phyloP scores from a whole-genome alignment of 2,797 vertebrate genomes.

The Myotis planiceps region DNA sequence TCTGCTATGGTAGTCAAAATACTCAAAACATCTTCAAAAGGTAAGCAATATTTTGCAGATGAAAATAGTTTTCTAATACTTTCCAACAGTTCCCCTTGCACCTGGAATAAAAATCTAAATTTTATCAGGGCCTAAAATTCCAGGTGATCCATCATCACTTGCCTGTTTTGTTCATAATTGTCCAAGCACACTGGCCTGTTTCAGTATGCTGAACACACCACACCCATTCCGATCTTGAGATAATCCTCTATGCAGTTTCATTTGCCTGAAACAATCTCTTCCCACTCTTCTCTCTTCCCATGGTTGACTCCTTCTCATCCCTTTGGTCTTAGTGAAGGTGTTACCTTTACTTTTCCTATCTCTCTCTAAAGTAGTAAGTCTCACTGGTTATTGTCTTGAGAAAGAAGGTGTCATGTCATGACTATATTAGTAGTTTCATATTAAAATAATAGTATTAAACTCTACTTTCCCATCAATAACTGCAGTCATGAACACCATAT shows the following conservation, averaged over 20 bases:
- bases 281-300: neutral
- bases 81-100: neutral
- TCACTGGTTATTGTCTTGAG: neutral
- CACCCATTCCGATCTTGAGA: neutral
- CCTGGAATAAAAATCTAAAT: conserved; percentile 4
- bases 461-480: neutral
- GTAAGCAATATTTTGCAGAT: neutral
- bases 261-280: neutral
- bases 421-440: neutral
- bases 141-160: neutral
- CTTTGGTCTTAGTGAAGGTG: neutral
- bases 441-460: neutral
- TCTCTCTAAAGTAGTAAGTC: neutral
- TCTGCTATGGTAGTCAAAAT: neutral
- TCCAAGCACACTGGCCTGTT: neutral
- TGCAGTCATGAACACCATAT: neutral
- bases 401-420: neutral
- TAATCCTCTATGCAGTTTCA: neutral
- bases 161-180: neutral
- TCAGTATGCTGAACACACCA: neutral
- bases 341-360: neutral
- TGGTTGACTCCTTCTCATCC: neutral
- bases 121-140: neutral
- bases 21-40: neutral
- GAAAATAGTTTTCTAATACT: neutral